Conservation (phyloP, 2,888 invertebrate genomes). For the Eubasilissa splendida region DNA sequence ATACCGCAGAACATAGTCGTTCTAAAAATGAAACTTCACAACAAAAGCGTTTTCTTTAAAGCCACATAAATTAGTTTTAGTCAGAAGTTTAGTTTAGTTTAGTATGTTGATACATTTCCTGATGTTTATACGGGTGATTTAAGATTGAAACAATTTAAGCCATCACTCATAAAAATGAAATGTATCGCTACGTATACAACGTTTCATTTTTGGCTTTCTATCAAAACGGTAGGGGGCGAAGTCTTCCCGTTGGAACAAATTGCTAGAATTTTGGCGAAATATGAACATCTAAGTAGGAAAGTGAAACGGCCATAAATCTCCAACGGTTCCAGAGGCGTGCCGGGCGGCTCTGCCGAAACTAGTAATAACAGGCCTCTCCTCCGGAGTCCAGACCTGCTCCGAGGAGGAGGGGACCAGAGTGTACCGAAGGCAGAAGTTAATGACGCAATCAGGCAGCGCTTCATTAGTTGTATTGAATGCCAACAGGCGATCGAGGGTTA, state of each 20-base stretch:
- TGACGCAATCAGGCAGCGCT: background rate
- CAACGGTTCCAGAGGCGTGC: constrained; percentile 19
- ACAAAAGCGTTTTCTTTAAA: too few relatives aligned
- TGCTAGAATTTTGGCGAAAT: constrained; percentile 38
- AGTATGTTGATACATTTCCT: too few relatives aligned
- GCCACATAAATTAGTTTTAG: too few relatives aligned
- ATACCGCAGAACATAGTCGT: too few relatives aligned
- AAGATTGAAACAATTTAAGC: too few relatives aligned
- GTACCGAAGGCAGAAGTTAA: constrained; percentile 15
- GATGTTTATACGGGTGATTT: too few relatives aligned
- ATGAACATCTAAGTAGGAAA: constrained; percentile 35
- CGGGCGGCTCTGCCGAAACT: constrained; percentile 13
- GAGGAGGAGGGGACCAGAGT: background rate
- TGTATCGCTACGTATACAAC: background rate
- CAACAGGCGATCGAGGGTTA: too few relatives aligned
- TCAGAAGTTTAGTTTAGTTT: too few relatives aligned
- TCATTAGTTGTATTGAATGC: constrained; percentile 2
- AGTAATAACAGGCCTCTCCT: background rate
- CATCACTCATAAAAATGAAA: too few relatives aligned
- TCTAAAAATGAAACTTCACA: too few relatives aligned
- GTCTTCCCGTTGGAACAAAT: constrained; percentile 41
- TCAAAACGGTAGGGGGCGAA: background rate
- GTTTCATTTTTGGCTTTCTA: background rate
- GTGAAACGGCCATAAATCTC: constrained; percentile 34
- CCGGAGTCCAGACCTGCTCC: background rate